Evolutionary conservation across 2,888 invertebrate genomes (phyloP), one percentile per base, ranked within the genome.

Genomic region (Mactromeris polynyma): DNA sequence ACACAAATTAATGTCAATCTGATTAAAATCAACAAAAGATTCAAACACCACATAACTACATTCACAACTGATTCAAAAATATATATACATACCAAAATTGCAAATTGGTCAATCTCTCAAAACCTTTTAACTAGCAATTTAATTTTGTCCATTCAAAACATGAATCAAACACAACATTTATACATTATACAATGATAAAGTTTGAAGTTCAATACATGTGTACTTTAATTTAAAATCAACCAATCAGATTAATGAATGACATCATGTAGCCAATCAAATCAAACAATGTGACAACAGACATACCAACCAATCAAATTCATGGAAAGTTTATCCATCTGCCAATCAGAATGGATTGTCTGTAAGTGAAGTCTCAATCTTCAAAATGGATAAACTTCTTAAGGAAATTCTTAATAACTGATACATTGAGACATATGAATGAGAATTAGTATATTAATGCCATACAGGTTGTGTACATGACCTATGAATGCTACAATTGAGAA

Each of bases 11-110:
- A 46, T 80, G 26, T 46, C 80, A 31, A 51, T 80, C 80, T 80
- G 80, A 26, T 80, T 46, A 80, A 80, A 38, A 80, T 80, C 46
- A 80, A 80, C 46, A n/a, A 51, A 21, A 80, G 46, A 80, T 33
- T 51, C 80, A 80, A 38, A 42, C 40, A 26, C 21, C 26, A 79
- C n/a, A 17, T 42, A n/a, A 40, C 40, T n/a, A 26, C 58, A 64
- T 64, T 64, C 58, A 58, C 14, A 42, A 42, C 42, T 42, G 21
- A 58, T 58, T 58, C 58, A 64, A 64, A 64, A 64, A n/a, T 26
- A 64, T 64, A 21, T 64, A n/a, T 64, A 73, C 36, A 73, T 36
- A 73, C 36, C 33, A 11, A 73, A 73, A 17, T 58, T 26, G 2
- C 26, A 58, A 26, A 21, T 64, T 64, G n/a, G 58, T 64, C 58